Base-by-base conservation (phyloP, 2,797 vertebrate genomes). In the Periparus ater region DNA sequence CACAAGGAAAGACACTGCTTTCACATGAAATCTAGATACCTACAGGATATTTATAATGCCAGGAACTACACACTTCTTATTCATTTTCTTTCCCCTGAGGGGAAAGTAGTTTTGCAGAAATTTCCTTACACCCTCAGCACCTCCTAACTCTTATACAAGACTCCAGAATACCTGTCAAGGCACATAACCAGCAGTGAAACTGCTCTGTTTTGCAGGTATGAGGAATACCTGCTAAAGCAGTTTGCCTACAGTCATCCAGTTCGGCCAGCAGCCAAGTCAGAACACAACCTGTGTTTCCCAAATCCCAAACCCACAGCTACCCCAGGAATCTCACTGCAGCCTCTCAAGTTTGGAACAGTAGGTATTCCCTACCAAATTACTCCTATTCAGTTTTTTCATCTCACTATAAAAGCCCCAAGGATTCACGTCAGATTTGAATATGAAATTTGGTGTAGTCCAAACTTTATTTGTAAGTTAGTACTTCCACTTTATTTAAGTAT, bases 141-240 rank as follows among this genome's bases (percentile, higher is more conserved):
- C 1, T 10, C 23, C 16, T 6, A 17, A 13, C 3, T 40, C 36
- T 66, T 26, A 10, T 1, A 19, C 0, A 2, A 58, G 15, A 27
- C 32, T 71, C 57, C 13, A 73, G 18, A 89, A 63, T 0, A 81
- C 9, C 8, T 73, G 9, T 14, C 26, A 72, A 89, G 53, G 26
- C 18, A 55, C 20, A 44, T 45, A 45, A 48, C 5, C 54, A 63
- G n/a, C 20, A 66, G 23, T 19, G 55, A 70, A 73, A 60, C 19
- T 29, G 11, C 13, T 30, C 21, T 21, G 10, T 50, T 60, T 15
- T 21, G 13, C 26, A 84, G 40, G 9, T 34, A 25, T 50, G 42
- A 29, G 36, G 34, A 81, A 36, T 17, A 44, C 11, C 17, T 17
- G 15, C 17, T 65, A 18, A 68, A 88, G 30, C 17, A 29, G 42